Percentiles rank a stretch among this genome's conserved stretches.
Evolutionary conservation across 1,140 invertebrate genomes (phyloP).

Genomic region (Drosophila kurseongensis): DNA sequence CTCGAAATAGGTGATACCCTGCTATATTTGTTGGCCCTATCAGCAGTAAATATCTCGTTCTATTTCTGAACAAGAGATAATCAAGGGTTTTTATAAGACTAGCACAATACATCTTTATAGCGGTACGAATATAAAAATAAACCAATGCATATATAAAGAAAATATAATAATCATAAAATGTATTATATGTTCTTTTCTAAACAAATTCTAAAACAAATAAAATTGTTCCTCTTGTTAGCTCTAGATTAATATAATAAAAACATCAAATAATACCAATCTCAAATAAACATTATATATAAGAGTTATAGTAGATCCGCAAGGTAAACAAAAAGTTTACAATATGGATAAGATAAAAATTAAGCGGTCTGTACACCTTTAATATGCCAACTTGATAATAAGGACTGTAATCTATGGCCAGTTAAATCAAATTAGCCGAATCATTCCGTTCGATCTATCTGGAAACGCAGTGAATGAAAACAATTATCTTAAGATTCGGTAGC

Average conservation of each 20-base stretch:
- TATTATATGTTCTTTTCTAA: too few species aligned
- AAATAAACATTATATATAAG: neutral
- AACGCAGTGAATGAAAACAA: neutral
- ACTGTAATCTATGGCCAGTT: constrained; percentile 15
- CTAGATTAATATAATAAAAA: too few species aligned
- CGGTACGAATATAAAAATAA: too few species aligned
- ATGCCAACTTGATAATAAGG: neutral
- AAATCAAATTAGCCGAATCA: constrained; percentile 42
- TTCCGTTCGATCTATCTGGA: constrained; percentile 14
- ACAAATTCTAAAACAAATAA: too few species aligned
- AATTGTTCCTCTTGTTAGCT: too few species aligned
- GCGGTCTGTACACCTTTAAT: neutral
- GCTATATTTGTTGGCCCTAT: neutral
- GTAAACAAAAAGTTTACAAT: neutral
- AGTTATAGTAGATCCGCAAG: neutral
- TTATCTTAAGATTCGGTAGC: constrained; percentile 24
- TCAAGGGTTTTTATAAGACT: neutral
- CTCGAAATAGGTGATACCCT: constrained; percentile 8
- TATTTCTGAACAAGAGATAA: neutral
- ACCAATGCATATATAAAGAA: too few species aligned
- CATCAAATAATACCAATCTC: too few species aligned
- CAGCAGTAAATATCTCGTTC: neutral
- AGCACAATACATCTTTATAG: too few species aligned
- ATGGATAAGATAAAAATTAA: neutral
- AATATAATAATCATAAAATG: too few species aligned